These are phyloP conservation scores for Daubentonia madagascariensis DNA, from an alignment of 2,113 vertebrate species.

Conservation along the genomic window DNA sequence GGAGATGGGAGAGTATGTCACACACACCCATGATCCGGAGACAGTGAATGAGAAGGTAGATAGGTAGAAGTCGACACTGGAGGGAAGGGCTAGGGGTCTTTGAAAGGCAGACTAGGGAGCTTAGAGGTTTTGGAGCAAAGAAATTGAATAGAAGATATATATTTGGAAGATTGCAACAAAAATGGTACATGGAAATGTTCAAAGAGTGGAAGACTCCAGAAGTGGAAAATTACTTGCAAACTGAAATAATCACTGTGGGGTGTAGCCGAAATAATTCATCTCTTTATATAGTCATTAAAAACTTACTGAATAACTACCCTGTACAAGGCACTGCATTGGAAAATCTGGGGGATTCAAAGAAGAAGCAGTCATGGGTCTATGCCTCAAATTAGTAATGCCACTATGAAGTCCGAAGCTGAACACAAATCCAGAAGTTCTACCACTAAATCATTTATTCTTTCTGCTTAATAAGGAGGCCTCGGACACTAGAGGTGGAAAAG, in stretches of 20 bases:
- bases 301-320: not conserved
- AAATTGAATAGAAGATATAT: not conserved
- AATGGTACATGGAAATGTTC: not conserved
- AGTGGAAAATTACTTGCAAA: not conserved
- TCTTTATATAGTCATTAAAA: not conserved
- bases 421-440: not conserved
- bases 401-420: not conserved
- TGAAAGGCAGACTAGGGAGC: not conserved
- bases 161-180: not conserved
- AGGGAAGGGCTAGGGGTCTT: not conserved
- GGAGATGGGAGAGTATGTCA: not conserved
- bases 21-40: accelerated
- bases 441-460: not conserved
- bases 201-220: not conserved
- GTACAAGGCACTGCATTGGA: not conserved
- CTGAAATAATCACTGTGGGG: not conserved
- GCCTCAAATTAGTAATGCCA: not conserved
- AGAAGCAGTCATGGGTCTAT: not conserved
- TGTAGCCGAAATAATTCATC: not conserved
- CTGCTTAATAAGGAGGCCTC: not conserved
- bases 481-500: not conserved
- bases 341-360: not conserved
- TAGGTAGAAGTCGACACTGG: accelerated
- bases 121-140: not conserved
- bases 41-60: not conserved